Evolutionary conservation across 2,888 invertebrate genomes (phyloP).

Genomic region (Azorinus chamasolen): DNA sequence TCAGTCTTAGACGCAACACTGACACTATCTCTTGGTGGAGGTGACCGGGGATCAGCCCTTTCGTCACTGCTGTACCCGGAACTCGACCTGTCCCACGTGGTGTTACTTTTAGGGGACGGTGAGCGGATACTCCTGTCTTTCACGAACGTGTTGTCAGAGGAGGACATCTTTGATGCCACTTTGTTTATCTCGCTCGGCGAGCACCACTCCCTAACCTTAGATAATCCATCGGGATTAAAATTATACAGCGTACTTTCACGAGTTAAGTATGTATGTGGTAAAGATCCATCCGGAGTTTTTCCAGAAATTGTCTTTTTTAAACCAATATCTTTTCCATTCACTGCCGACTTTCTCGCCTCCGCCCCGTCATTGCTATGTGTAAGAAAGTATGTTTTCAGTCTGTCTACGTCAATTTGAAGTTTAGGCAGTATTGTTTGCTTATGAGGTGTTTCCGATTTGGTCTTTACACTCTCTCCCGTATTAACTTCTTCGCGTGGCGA

Average conservation of each 20-base stretch:
- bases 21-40: conserved; percentile 48
- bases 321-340: conserved; percentile 23
- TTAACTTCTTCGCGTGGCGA: conserved; percentile 5
- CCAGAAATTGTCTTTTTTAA: conserved; percentile 39
- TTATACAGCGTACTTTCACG: not conserved
- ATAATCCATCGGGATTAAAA: conserved; percentile 29
- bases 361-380: conserved; percentile 15
- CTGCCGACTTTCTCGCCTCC: not conserved
- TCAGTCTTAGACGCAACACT: conserved; percentile 29
- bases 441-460: conserved; percentile 14
- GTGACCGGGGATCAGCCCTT: conserved; percentile 56
- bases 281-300: not conserved
- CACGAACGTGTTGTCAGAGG: conserved; percentile 21
- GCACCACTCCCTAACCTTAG: conserved; percentile 52
- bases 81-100: conserved; percentile 63
- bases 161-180: conserved; percentile 42
- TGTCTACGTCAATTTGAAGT: conserved; percentile 51
- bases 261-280: conserved; percentile 3
- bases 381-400: conserved; percentile 52
- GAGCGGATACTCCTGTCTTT: conserved; percentile 53
- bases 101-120: conserved; percentile 60
- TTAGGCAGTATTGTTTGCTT: conserved; percentile 34
- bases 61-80: conserved; percentile 66
- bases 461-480: conserved; percentile 19
- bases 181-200: conserved; percentile 36